Evolutionary conservation across 2,113 vertebrate species (phyloP).

Genomic region (Atrichornis clamosus): DNA sequence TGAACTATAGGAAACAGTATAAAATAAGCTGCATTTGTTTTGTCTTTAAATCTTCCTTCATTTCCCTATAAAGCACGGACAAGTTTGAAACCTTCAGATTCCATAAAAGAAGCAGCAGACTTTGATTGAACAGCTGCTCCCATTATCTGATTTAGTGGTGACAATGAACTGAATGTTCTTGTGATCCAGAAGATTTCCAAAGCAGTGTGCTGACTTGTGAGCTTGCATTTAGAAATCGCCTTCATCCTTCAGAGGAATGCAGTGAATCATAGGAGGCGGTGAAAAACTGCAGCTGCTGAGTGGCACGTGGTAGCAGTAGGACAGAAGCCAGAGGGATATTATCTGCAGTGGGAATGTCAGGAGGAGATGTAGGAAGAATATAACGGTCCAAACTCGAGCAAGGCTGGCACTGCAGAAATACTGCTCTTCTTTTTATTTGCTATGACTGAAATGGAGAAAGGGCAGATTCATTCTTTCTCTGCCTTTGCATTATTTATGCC

Average conservation of each 20-base stretch:
- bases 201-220: neutral
- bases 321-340: neutral
- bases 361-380: neutral
- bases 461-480: neutral
- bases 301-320: neutral
- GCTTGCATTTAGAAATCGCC: neutral
- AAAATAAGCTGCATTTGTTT: neutral
- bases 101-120: neutral
- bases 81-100: neutral
- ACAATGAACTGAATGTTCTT: neutral
- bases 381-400: neutral
- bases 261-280: neutral
- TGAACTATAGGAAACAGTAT: neutral
- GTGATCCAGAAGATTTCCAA: conserved; percentile 9
- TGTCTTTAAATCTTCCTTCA: neutral
- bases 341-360: neutral
- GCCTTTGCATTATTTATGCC: neutral
- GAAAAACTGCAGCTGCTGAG: neutral
- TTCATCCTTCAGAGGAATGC: neutral
- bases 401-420: neutral
- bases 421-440: neutral
- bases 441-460: neutral
- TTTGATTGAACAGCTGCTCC: conserved; percentile 4
- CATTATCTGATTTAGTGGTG: neutral
- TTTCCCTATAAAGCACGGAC: neutral